A percentile compares a stretch with the other conserved stretches of the same genome.
Evolutionary conservation across 2,113 vertebrate species (phyloP).

Genomic region (Stercorarius parasiticus): DNA sequence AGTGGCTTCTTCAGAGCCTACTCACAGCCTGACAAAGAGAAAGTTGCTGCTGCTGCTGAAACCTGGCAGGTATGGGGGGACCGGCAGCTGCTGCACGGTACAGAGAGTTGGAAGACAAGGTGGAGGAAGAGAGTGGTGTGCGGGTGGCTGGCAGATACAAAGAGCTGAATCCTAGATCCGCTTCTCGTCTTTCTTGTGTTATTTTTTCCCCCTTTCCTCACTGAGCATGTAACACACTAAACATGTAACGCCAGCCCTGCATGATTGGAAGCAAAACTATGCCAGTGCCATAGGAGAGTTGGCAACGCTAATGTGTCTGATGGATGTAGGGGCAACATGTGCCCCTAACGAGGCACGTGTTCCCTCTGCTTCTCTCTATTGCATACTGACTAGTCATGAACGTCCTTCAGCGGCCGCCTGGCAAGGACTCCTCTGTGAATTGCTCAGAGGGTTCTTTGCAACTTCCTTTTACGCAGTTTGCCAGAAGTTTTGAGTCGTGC

Average conservation of each 20-base stretch:
- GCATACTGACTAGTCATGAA: neutral
- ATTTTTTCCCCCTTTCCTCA: neutral
- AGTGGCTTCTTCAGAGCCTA: neutral
- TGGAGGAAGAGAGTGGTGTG: neutral
- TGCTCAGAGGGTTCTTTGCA: neutral
- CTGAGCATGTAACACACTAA: neutral
- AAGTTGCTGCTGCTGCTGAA: neutral
- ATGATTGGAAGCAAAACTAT: neutral
- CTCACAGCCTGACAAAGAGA: neutral
- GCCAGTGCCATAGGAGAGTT: neutral
- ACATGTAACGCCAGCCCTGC: neutral
- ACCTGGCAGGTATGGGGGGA: neutral
- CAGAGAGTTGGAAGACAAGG: neutral
- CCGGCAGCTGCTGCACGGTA: neutral
- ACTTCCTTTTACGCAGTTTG: neutral
- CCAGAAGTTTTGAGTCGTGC: neutral
- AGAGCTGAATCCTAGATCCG: neutral
- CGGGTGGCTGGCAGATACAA: neutral
- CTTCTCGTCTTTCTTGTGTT: neutral
- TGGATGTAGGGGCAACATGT: neutral
- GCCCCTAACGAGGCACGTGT: fast-evolving
- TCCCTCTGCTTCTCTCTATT: neutral
- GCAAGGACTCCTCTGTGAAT: neutral
- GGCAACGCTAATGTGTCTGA: neutral
- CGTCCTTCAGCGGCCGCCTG: neutral